Evolutionary conservation across 2,888 invertebrate genomes (phyloP), one percentile per base, ranked within the genome.

Genomic region (Pelosia muscerda): DNA sequence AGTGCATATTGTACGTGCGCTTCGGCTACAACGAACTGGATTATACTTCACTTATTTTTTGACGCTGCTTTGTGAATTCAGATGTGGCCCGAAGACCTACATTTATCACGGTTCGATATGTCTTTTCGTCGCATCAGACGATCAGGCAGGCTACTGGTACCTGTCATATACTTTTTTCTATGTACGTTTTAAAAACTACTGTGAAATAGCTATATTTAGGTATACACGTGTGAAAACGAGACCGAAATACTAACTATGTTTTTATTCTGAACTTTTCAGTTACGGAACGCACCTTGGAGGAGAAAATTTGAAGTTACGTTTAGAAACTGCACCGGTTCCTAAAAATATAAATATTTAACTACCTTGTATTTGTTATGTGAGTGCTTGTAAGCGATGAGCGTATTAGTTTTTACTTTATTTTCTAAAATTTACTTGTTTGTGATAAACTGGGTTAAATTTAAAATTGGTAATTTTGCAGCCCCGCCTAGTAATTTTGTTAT

Each of bases 21-120:
- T 76, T 86, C 85, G 87, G 83, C 80, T 86, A 82, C 78, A 82
- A 85, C 82, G 76, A 86, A 84, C 76, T 80, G 83, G 86, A 89
- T 82, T 78, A 88, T 94, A 94, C 94, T 93, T 93, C 91, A 94
- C 94, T 93, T 92, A 85, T 75, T 83, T 86, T 81, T 81, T 82
- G 84, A 88, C 89, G 92, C 91, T 88, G 92, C 87, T 86, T 85
- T 77, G 84, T 81, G 82, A 86, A 75, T 84, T 84, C 83, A 83
- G 86, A 84, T 89, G 88, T 82, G 85, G 89, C 85, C 90, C 90
- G 88, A 87, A 90, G 89, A 86, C 86, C 93, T 94, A 94, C 93
- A 93, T 94, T 92, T 90, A 92, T 86, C 88, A 86, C 85, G 84
- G 86, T 90, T 89, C 86, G 86, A 82, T 84, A 83, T 81, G 82